Evolutionary conservation across 2,113 vertebrate species (phyloP), one percentile per base, ranked within the genome.

Genomic region (Boleophthalmus pectinirostris): DNA sequence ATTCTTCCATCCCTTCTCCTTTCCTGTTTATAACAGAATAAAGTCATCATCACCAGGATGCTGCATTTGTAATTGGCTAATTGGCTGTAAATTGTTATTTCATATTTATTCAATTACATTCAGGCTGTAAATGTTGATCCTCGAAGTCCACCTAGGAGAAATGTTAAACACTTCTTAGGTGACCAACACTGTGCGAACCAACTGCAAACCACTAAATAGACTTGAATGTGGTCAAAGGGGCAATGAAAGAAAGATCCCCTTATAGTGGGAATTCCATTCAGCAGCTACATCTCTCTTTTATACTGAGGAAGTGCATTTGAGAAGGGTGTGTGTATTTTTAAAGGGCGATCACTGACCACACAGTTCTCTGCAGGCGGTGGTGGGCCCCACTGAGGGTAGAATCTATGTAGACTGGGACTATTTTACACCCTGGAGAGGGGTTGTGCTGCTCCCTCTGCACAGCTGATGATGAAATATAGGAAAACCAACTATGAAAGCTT

Each of bases 271-370:
- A 70, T 84, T 81, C 73, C 74, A 61, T 77, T 84, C 76, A 79
- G 68, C 82, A 75, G 77, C 63, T 35, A 80, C 63, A 64, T 75
- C 65, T 70, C 74, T 80, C 78, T 67, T 83, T 80, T 79, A 63
- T 82, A 80, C 82, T 65, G 21, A 74, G 80, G 78, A 80, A 74
- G 77, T 79, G 75, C 74, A 88, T 83, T 84, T 85, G 85, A 91
- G 90, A 89, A 79, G 88, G 85, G 83, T 81, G 86, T 89, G 87
- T 89, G 79, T 89, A 68, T 90, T 88, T 89, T 85, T 84, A 85
- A 87, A 82, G 78, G 82, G 81, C 68, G 77, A 90, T 84, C 82
- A 80, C 82, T 87, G 87, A 91, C 80, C 86, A 79, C 85, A 86
- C 84, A 78, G 81, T 82, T 81, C 74, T 72, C 61, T 82, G 67